phyloP scores from a whole-genome alignment of 2,888 invertebrate species.

The Choreutis nemorana region DNA sequence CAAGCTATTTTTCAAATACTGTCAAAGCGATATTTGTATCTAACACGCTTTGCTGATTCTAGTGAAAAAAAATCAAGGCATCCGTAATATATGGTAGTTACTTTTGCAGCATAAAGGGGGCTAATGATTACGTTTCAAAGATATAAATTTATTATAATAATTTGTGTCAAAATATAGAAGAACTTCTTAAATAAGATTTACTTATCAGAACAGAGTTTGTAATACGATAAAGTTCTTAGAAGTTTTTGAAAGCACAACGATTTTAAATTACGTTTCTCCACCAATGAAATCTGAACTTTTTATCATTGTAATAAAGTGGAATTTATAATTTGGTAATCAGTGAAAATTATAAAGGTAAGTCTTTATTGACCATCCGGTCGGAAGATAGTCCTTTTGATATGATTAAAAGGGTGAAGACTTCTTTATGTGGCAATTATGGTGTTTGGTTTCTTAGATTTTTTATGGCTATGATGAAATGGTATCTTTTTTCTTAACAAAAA shows the following conservation, averaged over 20 bases:
- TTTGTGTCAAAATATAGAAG: neutral
- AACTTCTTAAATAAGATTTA: constrained; percentile 34
- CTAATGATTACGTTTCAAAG: too few relatives aligned
- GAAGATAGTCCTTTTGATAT: constrained; percentile 63
- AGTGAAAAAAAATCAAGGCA: too few relatives aligned
- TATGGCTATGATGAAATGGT: too few relatives aligned
- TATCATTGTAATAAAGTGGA: constrained; percentile 15
- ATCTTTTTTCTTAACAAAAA: too few relatives aligned
- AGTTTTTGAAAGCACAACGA: constrained; percentile 40
- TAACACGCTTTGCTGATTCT: too few relatives aligned
- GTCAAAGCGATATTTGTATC: too few relatives aligned
- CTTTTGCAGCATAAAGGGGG: too few relatives aligned
- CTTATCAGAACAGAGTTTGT: constrained; percentile 58
- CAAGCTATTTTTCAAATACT: too few relatives aligned
- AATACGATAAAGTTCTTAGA: constrained; percentile 53
- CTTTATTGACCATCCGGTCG: constrained; percentile 45
- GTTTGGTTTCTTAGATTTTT: constrained; percentile 42
- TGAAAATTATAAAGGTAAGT: constrained; percentile 14
- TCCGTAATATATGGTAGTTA: too few relatives aligned
- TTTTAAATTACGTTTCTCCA: constrained; percentile 24
- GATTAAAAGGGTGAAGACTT: constrained; percentile 63
- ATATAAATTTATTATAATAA: too few relatives aligned
- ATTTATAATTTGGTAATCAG: constrained; percentile 8
- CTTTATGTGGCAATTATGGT: constrained; percentile 60
- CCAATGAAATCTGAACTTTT: constrained; percentile 24